A percentile compares a stretch with the other conserved stretches of the same genome.
Conservation (phyloP, 2,113 vertebrate species). For the Bolborhynchus lineola region DNA sequence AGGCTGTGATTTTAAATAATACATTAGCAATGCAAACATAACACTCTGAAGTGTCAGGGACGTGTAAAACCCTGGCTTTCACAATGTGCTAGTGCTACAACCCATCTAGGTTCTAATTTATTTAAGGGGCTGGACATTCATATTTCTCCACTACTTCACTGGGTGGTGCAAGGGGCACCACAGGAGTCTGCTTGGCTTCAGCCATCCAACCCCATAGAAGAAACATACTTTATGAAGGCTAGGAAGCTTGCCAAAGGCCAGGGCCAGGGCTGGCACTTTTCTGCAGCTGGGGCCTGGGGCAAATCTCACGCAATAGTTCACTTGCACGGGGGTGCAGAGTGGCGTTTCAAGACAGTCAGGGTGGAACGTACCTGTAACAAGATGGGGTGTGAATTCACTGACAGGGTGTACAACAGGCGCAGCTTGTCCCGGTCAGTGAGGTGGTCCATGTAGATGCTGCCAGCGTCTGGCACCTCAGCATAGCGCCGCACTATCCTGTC, state of each 20-base stretch:
- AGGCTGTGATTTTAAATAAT: neutral
- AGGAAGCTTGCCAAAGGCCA: neutral
- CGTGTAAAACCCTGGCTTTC: neutral
- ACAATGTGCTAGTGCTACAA: neutral
- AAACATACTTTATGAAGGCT: accelerated
- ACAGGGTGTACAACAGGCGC: constrained; percentile 82
- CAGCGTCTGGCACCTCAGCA: constrained; percentile 80
- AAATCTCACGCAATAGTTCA: accelerated
- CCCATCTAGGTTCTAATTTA: neutral
- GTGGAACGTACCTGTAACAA: constrained; percentile 73
- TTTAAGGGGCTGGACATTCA: neutral
- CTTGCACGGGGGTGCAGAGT: too few species aligned
- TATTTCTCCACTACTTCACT: neutral
- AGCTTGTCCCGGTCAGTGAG: constrained; percentile 80
- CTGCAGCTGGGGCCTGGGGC: too few species aligned
- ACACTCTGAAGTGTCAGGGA: accelerated
- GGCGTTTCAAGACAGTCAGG: neutral
- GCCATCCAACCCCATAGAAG: neutral
- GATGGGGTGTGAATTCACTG: constrained; percentile 82
- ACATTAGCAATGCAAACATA: neutral
- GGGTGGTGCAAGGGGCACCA: neutral
- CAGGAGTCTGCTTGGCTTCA: neutral
- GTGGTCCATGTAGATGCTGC: constrained; percentile 86
- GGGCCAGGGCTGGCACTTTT: neutral
- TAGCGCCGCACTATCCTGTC: constrained; percentile 84